Evolutionary conservation across 1,140 invertebrate species (phyloP).

Genomic region (Formica selysi): DNA sequence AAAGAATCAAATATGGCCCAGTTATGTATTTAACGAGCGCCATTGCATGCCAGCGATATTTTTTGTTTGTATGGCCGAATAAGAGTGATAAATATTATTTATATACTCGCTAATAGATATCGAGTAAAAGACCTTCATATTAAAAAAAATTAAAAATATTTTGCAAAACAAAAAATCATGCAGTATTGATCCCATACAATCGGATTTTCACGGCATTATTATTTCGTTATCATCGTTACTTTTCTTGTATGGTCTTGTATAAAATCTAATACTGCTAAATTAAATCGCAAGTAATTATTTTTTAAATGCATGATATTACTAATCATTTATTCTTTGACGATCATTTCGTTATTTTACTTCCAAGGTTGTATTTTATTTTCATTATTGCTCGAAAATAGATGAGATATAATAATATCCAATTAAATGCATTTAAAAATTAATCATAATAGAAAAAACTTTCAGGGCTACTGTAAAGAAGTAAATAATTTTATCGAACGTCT

Average conservation of each 20-base stretch:
- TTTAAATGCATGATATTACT: slow-evolving; percentile 21
- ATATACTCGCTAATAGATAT: slow-evolving; percentile 35
- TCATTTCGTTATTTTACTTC: background rate
- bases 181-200: slow-evolving; percentile 26
- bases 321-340: background rate
- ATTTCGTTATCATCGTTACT: slow-evolving; percentile 35
- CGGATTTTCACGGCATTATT: slow-evolving; percentile 30
- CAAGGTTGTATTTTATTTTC: background rate
- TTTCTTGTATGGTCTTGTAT: slow-evolving; percentile 39
- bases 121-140: background rate
- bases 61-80: background rate
- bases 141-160: slow-evolving; percentile 27
- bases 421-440: slow-evolving; percentile 47
- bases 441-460: slow-evolving; percentile 26
- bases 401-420: background rate
- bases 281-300: slow-evolving; percentile 18
- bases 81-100: slow-evolving; percentile 17
- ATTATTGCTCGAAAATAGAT: background rate
- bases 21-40: slow-evolving; percentile 24
- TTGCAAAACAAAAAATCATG: slow-evolving; percentile 53
- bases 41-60: slow-evolving; percentile 42
- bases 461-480: slow-evolving; percentile 8
- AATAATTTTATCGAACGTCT: slow-evolving; percentile 32
- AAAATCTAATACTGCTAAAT: slow-evolving; percentile 36
- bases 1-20: background rate